Percentiles rank a stretch among this genome's conserved stretches.
Evolutionary conservation across 2,797 vertebrate genomes (phyloP).

Genomic region (Rachycentron canadum): DNA sequence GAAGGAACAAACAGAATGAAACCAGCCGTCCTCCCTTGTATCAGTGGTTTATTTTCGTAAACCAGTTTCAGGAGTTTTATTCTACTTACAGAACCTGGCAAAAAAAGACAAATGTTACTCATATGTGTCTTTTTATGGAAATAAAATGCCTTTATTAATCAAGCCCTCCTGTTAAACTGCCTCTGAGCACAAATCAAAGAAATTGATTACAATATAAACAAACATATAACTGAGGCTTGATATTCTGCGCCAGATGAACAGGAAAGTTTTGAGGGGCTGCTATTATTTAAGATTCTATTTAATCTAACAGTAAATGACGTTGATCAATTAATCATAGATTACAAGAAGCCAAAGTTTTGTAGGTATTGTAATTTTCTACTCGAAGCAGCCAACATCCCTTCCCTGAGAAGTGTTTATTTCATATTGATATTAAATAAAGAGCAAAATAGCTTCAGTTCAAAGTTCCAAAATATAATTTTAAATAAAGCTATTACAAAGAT

Average conservation of each 20-base stretch:
- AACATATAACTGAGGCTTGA: no score
- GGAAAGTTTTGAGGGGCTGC: not conserved
- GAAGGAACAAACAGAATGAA: slow-evolving; percentile 35
- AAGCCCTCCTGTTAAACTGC: no score
- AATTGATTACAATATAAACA: no score
- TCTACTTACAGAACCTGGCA: slow-evolving; percentile 33
- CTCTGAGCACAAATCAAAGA: no score
- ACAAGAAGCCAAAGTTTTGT: not conserved
- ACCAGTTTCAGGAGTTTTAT: slow-evolving; percentile 44
- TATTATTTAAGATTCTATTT: not conserved
- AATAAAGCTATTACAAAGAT: not conserved
- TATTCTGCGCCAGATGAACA: not conserved
- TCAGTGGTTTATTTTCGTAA: slow-evolving; percentile 56
- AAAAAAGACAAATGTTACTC: no score
- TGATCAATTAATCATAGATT: not conserved
- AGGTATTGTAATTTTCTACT: not conserved
- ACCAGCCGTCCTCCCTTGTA: slow-evolving; percentile 17
- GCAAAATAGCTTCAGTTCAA: no score
- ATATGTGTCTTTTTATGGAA: no score
- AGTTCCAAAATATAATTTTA: no score
- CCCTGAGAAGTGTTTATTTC: not conserved
- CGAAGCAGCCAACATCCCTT: no score
- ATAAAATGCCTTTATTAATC: no score
- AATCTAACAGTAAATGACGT: not conserved
- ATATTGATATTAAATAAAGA: not conserved